A percentile compares a stretch with the other conserved stretches of the same genome.
These are phyloP conservation scores for Manacus vitellinus DNA, from an alignment of 2,113 vertebrate genomes.

Conservation along the genomic window DNA sequence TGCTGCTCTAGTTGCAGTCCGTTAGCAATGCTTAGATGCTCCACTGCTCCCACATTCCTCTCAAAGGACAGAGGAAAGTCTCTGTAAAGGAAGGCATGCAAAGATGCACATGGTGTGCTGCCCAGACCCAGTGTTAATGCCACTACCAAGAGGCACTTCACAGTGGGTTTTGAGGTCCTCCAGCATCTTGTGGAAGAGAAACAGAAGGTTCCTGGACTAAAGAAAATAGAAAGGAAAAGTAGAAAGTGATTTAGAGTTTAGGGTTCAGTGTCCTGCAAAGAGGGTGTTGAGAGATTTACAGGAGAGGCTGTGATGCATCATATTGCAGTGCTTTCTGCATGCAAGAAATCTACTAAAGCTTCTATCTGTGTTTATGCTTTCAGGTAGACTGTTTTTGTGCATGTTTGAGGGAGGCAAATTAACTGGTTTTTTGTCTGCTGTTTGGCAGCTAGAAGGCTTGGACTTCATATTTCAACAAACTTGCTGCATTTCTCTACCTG, in stretches of 20 bases:
- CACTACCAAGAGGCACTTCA: background rate
- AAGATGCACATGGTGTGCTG: background rate
- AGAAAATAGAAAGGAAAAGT: background rate
- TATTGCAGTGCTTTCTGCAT: background rate
- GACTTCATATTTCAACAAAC: background rate
- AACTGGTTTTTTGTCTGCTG: background rate
- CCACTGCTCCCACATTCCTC: conserved; percentile 6
- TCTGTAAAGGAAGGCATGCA: background rate
- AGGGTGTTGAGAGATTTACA: background rate
- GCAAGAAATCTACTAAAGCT: background rate
- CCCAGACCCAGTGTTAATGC: background rate
- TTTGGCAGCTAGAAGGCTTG: background rate
- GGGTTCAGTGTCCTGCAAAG: background rate
- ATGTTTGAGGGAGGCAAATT: background rate
- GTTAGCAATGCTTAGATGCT: conserved; percentile 33
- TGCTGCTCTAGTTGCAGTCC: background rate
- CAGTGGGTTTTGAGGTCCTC: background rate
- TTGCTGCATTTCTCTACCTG: background rate
- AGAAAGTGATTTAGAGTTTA: background rate
- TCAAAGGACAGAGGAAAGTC: conserved; percentile 1
- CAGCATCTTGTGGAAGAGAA: background rate
- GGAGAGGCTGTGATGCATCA: background rate
- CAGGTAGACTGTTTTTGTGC: background rate
- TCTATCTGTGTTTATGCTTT: background rate
- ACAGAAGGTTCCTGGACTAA: background rate